A percentile compares a stretch with the other conserved stretches of the same genome.
Conservation (phyloP, 2,888 invertebrate genomes). For the Tachina lurida region DNA sequence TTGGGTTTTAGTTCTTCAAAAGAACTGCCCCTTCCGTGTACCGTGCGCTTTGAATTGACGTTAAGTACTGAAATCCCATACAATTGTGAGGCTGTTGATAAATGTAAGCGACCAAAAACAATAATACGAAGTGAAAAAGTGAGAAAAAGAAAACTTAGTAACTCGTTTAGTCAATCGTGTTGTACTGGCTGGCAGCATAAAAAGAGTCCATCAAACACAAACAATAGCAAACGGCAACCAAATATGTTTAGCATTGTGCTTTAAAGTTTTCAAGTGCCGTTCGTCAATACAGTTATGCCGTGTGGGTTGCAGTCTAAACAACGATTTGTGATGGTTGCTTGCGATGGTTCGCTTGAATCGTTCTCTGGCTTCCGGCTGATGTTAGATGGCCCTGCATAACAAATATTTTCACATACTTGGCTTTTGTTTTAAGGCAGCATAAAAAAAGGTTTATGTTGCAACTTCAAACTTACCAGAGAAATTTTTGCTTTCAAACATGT, state of each 20-base stretch:
- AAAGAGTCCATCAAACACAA: conserved; percentile 4
- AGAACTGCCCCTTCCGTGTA: conserved; percentile 53
- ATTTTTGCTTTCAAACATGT: not conserved
- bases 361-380: not conserved
- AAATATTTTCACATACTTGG: too few relatives aligned
- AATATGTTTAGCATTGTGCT: conserved; percentile 24
- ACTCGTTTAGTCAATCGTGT: not conserved
- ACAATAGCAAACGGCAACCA: conserved; percentile 16
- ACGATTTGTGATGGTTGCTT: not conserved
- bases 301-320: not conserved
- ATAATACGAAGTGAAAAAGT: conserved; percentile 52
- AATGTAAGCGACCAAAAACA: conserved; percentile 76
- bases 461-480: conserved; percentile 25
- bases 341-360: not conserved
- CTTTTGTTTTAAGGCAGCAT: conserved; percentile 2
- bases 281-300: conserved; percentile 22
- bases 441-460: conserved; percentile 32
- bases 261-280: conserved; percentile 14
- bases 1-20: conserved; percentile 22
- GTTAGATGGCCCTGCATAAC: not conserved
- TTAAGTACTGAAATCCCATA: conserved; percentile 77
- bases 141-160: conserved; percentile 4
- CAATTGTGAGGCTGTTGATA: conserved; percentile 76
- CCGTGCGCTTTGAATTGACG: conserved; percentile 74
- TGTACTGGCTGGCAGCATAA: conserved; percentile 23